Evolutionary conservation across 2,888 invertebrate genomes (phyloP).

Genomic region (Pristionchus arcanus): DNA sequence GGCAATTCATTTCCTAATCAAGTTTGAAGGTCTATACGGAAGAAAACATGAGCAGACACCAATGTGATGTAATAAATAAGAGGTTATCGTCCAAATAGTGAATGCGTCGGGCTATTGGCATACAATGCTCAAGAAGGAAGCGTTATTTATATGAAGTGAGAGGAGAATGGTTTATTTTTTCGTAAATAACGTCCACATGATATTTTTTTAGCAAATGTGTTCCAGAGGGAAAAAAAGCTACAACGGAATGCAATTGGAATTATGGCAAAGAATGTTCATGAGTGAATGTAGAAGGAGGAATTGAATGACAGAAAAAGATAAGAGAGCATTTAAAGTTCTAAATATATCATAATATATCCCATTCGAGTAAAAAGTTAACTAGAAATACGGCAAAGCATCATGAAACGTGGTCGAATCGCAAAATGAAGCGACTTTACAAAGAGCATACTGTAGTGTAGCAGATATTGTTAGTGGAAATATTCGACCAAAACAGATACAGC

Average conservation of each 20-base stretch:
- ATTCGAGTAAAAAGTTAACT: background rate
- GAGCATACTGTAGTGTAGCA: background rate
- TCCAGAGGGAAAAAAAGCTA: background rate
- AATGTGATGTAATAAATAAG: background rate
- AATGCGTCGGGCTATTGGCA: background rate
- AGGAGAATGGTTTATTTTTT: background rate
- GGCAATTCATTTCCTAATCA: background rate
- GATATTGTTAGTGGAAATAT: background rate
- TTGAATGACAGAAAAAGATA: background rate
- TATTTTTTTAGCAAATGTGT: background rate
- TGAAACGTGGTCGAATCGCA: constrained; percentile 44
- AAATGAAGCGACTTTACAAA: background rate
- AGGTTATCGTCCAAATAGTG: background rate
- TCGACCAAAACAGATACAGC: background rate
- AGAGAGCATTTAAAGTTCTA: background rate
- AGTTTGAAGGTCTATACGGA: background rate
- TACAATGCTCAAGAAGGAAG: background rate
- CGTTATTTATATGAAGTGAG: background rate
- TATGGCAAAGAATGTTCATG: background rate
- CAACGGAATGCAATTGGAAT: background rate
- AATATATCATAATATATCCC: background rate
- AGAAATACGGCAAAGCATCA: background rate
- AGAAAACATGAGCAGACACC: background rate
- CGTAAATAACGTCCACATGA: background rate
- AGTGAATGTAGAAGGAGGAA: background rate